Conservation (phyloP, 2,797 vertebrate genomes). For the Gobio occitaniae region DNA sequence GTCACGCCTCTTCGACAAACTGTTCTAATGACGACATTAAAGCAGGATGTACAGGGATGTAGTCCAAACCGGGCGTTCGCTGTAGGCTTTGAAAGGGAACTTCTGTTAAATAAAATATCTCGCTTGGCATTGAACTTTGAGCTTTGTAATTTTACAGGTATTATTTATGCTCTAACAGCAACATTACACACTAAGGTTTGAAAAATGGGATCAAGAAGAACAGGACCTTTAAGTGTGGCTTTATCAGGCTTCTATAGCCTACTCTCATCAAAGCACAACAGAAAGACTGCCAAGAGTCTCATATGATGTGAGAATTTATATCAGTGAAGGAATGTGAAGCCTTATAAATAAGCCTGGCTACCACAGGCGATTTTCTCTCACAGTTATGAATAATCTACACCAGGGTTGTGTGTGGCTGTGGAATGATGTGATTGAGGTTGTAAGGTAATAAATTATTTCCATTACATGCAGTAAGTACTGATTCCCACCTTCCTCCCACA, state of each 20-base stretch:
- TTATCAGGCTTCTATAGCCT: background rate
- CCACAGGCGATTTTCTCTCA: conserved; percentile 3
- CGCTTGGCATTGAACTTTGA: too few relatives aligned
- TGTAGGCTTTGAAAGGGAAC: too few relatives aligned
- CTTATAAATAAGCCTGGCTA: conserved; percentile 3
- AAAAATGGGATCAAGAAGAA: too few relatives aligned
- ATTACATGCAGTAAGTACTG: background rate
- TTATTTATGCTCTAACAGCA: too few relatives aligned
- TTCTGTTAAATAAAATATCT: too few relatives aligned
- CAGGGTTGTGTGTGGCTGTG: conserved; percentile 12
- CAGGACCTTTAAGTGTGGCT: background rate
- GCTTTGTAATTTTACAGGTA: too few relatives aligned
- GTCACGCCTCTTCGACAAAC: too few relatives aligned
- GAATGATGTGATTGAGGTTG: background rate
- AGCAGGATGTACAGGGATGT: too few relatives aligned
- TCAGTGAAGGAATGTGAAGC: conserved; percentile 1
- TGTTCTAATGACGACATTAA: too few relatives aligned
- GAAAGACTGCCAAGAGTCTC: background rate
- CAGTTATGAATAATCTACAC: conserved; percentile 28
- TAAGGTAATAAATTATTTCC: conserved; percentile 27
- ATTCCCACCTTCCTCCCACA: conserved; percentile 16
- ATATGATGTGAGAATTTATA: background rate
- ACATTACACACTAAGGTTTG: too few relatives aligned
- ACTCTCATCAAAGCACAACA: conserved; percentile 2
- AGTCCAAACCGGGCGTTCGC: too few relatives aligned